A percentile compares a stretch with the other conserved stretches of the same genome.
phyloP scores from a whole-genome alignment of 2,113 vertebrate genomes.

The Regulus satrapa region DNA sequence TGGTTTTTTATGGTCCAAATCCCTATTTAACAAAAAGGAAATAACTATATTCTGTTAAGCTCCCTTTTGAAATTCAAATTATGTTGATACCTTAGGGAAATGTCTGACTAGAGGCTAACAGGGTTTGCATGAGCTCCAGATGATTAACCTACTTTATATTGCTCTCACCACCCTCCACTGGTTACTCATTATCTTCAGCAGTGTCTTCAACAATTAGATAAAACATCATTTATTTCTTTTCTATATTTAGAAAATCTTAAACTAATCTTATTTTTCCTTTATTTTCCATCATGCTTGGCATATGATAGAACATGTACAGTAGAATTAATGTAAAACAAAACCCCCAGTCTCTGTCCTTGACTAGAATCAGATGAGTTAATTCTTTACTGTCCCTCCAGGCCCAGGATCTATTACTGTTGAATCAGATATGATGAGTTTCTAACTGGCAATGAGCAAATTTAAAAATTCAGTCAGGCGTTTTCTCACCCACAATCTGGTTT shows the following conservation, averaged over 20 bases:
- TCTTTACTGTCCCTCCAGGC: background rate
- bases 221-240: background rate
- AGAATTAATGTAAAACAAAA: background rate
- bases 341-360: background rate
- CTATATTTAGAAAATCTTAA: conserved; percentile 24
- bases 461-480: conserved; percentile 1
- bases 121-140: conserved; percentile 14
- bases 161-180: background rate
- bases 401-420: background rate
- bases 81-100: conserved; percentile 45
- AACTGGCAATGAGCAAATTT: background rate
- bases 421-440: background rate
- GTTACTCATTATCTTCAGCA: conserved; percentile 39
- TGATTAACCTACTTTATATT: conserved; percentile 60
- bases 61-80: conserved; percentile 60
- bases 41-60: background rate
- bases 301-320: background rate
- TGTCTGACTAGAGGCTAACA: conserved; percentile 31
- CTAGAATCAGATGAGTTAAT: background rate
- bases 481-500: background rate
- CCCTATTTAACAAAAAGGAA: conserved; percentile 31
- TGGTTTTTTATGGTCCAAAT: conserved; percentile 17
- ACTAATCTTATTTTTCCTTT: conserved; percentile 4
- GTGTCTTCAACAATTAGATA: conserved; percentile 48
- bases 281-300: background rate